Conservation (phyloP, 2,113 vertebrate species). For the Cheilinus undulatus region DNA sequence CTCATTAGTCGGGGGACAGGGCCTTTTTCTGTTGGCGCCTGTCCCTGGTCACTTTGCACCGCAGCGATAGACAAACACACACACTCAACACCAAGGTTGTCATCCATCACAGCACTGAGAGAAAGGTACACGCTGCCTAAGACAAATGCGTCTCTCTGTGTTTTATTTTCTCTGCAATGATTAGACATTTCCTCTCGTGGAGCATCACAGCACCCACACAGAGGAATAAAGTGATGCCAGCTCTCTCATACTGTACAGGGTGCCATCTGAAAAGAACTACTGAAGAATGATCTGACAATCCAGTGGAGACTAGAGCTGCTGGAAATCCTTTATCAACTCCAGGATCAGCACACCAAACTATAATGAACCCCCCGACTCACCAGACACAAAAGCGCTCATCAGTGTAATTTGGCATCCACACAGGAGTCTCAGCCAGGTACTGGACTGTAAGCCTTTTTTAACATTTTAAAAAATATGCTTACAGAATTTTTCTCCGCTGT, state of each 20-base stretch:
- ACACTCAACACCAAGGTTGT: conserved; percentile 74
- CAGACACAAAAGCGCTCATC: conserved; percentile 23
- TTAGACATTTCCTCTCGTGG: conserved; percentile 58
- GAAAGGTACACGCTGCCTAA: conserved; percentile 55
- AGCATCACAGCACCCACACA: conserved; percentile 48
- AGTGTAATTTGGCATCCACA: conserved; percentile 27
- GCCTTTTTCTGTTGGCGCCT: conserved; percentile 75
- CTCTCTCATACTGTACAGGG: conserved; percentile 39
- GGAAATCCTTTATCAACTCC: conserved; percentile 43
- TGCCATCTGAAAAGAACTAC: conserved; percentile 29
- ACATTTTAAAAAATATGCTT: neutral
- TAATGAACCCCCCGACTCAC: conserved; percentile 41
- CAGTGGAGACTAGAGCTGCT: conserved; percentile 36
- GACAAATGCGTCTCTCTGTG: conserved; percentile 63
- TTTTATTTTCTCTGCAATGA: conserved; percentile 62
- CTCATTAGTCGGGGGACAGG: conserved; percentile 80
- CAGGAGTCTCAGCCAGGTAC: conserved; percentile 33
- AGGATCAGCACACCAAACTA: conserved; percentile 38
- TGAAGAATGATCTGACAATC: conserved; percentile 59
- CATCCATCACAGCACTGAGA: conserved; percentile 76
- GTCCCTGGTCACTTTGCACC: conserved; percentile 82
- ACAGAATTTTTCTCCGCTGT: neutral
- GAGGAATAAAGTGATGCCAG: conserved; percentile 59
- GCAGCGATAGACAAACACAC: conserved; percentile 77
- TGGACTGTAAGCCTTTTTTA: conserved; percentile 1